These are phyloP conservation scores for Tenthredo scrophulariae DNA, from an alignment of 2,888 invertebrate genomes.

Conservation along the genomic window DNA sequence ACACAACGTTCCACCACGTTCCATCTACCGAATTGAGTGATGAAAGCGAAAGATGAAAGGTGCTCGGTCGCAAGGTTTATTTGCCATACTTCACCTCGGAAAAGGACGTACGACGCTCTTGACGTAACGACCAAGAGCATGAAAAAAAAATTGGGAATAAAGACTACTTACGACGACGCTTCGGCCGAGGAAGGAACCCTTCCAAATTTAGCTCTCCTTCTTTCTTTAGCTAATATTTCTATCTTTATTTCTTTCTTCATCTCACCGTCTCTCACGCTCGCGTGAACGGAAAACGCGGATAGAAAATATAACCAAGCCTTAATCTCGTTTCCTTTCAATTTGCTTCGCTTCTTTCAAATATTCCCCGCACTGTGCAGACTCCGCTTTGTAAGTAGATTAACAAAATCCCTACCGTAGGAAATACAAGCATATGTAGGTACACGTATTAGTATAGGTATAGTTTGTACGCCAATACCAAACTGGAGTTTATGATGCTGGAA, in stretches of 20 bases:
- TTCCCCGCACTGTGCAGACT: conserved; percentile 23
- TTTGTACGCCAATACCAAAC: conserved; percentile 18
- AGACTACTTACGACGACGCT: conserved; percentile 32
- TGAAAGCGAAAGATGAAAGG: conserved; percentile 48
- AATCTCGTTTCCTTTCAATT: conserved; percentile 52
- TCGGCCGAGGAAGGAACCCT: conserved; percentile 28
- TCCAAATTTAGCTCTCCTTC: conserved; percentile 45
- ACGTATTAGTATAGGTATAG: conserved; percentile 39
- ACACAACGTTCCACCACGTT: conserved; percentile 9
- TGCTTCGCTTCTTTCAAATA: conserved; percentile 49
- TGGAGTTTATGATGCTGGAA: conserved; percentile 12
- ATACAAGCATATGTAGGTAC: conserved; percentile 13
- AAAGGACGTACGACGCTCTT: conserved; percentile 37
- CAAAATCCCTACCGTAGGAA: conserved; percentile 42
- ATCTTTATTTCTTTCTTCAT: conserved; percentile 1
- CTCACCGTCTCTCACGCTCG: conserved; percentile 4
- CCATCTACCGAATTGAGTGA: conserved; percentile 48
- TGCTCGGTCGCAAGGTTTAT: conserved; percentile 48
- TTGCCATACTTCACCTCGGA: conserved; percentile 49
- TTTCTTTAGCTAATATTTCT: neutral
- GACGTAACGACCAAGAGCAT: conserved; percentile 37
- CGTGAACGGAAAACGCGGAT: conserved; percentile 38
- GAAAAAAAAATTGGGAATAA: conserved; percentile 40
- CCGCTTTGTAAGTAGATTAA: conserved; percentile 47
- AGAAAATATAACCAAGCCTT: conserved; percentile 48